Conservation (phyloP, 1,140 invertebrate genomes). For the Sarcophaga bullata region DNA sequence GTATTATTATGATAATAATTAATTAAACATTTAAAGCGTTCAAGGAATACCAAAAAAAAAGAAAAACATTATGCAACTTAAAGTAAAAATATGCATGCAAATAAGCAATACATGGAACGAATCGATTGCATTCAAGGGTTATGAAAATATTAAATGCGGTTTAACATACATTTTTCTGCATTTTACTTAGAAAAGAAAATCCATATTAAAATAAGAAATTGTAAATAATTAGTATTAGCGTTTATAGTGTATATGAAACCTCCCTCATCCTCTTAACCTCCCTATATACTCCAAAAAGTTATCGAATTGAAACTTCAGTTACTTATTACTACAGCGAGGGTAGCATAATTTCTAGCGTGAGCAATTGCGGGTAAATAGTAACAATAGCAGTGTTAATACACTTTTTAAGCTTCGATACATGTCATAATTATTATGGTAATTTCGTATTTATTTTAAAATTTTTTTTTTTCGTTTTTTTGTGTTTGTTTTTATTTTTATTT, state of each 20-base stretch:
- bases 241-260: too few species aligned
- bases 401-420: constrained; percentile 32
- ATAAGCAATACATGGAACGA: neutral
- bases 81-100: constrained; percentile 26
- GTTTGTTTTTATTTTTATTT: neutral
- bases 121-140: constrained; percentile 30
- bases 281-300: too few species aligned
- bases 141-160: constrained; percentile 31
- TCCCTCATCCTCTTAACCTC: too few species aligned
- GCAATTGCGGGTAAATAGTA: too few species aligned
- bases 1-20: neutral
- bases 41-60: neutral
- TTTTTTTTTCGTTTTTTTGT: too few species aligned
- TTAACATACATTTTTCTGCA: constrained; percentile 21
- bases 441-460: neutral
- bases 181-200: too few species aligned
- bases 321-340: too few species aligned
- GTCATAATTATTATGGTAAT: constrained; percentile 29
- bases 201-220: too few species aligned
- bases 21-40: constrained; percentile 5
- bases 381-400: constrained; percentile 30
- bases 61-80: constrained; percentile 26
- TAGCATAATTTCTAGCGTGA: constrained; percentile 21
- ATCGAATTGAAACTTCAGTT: too few species aligned
- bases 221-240: too few species aligned